A percentile compares a stretch with the other conserved stretches of the same genome.
phyloP scores from a whole-genome alignment of 2,113 vertebrate species.

The Clarias batrachus region DNA sequence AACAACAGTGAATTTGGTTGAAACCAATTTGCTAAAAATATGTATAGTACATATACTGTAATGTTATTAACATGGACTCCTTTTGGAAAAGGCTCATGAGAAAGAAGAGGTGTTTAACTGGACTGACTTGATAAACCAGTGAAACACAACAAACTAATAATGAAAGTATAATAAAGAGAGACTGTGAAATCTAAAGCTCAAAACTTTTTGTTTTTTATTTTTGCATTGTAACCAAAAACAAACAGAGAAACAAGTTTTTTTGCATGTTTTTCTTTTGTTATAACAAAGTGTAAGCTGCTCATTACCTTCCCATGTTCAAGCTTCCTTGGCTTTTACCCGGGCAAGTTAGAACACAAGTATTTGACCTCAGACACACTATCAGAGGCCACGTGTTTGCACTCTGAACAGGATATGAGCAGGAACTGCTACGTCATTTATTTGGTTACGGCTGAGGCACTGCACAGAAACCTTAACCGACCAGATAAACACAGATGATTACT shows the following conservation, averaged over 20 bases:
- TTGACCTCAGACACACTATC: slow-evolving; percentile 6
- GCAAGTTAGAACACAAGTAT: not conserved
- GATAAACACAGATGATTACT: not conserved
- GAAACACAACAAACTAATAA: not conserved
- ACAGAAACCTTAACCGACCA: not conserved
- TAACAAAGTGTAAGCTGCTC: not conserved
- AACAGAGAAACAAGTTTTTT: too few species aligned
- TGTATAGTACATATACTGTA: too few species aligned
- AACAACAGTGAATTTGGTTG: not conserved
- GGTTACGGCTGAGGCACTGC: not conserved
- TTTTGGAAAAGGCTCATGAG: not conserved
- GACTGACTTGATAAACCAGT: not conserved
- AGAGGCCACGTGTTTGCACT: not conserved
- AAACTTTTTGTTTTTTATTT: not conserved
- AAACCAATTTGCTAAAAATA: not conserved
- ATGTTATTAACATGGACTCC: not conserved
- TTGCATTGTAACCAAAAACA: not conserved
- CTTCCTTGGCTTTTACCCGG: not conserved
- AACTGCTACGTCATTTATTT: slow-evolving; percentile 46
- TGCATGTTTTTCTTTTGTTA: not conserved
- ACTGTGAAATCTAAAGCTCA: not conserved
- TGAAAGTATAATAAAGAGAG: not conserved
- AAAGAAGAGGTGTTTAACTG: not conserved
- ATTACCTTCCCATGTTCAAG: not conserved
- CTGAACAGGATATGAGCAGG: slow-evolving; percentile 49